phyloP scores from a whole-genome alignment of 2,797 vertebrate genomes.

The Gephyroberyx darwinii region DNA sequence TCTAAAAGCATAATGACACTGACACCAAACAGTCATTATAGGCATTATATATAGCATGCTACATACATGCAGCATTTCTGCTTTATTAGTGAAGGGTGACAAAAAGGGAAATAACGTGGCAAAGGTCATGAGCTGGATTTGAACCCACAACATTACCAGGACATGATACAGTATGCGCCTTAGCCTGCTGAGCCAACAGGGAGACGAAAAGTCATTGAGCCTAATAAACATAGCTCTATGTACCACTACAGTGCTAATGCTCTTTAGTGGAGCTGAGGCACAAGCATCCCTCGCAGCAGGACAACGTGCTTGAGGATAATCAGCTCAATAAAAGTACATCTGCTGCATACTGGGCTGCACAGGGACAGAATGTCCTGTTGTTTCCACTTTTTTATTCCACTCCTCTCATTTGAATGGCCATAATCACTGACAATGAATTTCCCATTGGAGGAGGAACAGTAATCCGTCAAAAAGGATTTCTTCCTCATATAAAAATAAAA shows the following conservation, averaged over 20 bases:
- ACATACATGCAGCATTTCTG: too few species aligned
- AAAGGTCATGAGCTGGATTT: slow-evolving; percentile 10
- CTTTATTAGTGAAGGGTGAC: background rate
- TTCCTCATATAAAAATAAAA: slow-evolving; percentile 13
- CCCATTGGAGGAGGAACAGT: slow-evolving; percentile 62
- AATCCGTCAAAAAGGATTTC: slow-evolving; percentile 36
- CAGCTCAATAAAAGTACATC: slow-evolving; percentile 73
- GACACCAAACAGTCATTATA: background rate
- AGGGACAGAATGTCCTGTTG: slow-evolving; percentile 61
- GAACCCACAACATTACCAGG: slow-evolving; percentile 7
- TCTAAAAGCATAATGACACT: background rate
- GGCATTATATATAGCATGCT: too few species aligned
- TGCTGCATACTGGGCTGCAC: slow-evolving; percentile 50
- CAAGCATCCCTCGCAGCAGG: slow-evolving; percentile 63
- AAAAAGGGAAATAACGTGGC: background rate
- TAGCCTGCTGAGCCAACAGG: slow-evolving; percentile 25
- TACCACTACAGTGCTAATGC: slow-evolving; percentile 24
- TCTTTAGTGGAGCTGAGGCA: slow-evolving; percentile 48
- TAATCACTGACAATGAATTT: slow-evolving; percentile 69
- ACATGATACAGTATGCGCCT: slow-evolving; percentile 17
- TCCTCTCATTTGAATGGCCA: slow-evolving; percentile 50
- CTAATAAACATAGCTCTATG: slow-evolving; percentile 49
- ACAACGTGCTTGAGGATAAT: slow-evolving; percentile 66
- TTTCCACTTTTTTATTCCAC: slow-evolving; percentile 47
- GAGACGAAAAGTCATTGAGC: slow-evolving; percentile 38